Conservation (phyloP, 2,888 invertebrate genomes). For the Papilio protenor region DNA sequence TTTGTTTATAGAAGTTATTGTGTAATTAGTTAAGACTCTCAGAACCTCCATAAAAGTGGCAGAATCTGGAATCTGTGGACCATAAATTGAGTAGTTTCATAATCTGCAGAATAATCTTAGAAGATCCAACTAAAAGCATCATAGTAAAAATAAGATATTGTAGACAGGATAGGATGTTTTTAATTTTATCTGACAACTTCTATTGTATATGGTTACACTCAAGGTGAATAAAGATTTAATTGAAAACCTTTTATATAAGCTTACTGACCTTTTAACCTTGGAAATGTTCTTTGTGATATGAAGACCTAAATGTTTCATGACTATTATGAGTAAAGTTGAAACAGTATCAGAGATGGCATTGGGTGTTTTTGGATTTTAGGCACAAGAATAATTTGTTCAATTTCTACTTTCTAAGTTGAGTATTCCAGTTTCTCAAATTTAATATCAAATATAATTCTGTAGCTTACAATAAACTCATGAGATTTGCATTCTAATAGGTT, state of each 20-base stretch:
- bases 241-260: background rate
- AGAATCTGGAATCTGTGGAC: background rate
- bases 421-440: too few relatives aligned
- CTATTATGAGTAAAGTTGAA: background rate
- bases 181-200: background rate
- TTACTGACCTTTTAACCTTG: background rate
- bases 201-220: background rate
- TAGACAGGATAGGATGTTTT: background rate
- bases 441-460: too few relatives aligned
- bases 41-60: background rate
- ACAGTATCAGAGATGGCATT: too few relatives aligned
- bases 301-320: background rate
- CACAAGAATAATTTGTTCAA: too few relatives aligned
- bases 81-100: background rate
- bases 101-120: background rate
- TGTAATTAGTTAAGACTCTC: background rate
- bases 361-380: too few relatives aligned
- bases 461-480: too few relatives aligned
- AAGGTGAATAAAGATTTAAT: background rate
- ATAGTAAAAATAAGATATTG: background rate
- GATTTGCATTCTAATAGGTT: background rate
- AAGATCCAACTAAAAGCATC: background rate
- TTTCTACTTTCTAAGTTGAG: too few relatives aligned
- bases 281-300: background rate
- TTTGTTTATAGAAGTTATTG: background rate